These are phyloP conservation scores for Tupaia tana DNA, from an alignment of 2,113 vertebrate species.

Conservation along the genomic window DNA sequence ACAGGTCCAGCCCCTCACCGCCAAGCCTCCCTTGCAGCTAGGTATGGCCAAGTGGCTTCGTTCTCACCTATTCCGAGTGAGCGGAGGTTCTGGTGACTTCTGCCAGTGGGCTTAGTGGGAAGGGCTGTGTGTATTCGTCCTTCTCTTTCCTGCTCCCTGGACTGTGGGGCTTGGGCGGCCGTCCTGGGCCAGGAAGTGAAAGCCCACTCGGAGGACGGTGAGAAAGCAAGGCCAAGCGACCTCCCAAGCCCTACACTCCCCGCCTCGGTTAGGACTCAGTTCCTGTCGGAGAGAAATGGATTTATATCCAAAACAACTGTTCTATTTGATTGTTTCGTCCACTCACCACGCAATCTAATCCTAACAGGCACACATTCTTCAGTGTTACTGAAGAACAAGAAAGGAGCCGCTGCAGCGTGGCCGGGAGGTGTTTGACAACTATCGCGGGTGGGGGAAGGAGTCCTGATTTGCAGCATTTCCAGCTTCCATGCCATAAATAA, in stretches of 20 bases:
- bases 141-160: background rate
- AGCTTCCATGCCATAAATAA: background rate
- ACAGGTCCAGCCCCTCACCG: background rate
- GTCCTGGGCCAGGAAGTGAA: background rate
- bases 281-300: background rate
- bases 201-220: fast-evolving
- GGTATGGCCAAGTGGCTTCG: background rate
- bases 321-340: background rate
- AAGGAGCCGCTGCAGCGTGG: background rate
- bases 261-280: background rate
- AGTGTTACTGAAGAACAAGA: background rate
- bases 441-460: no score
- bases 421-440: background rate
- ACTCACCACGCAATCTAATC: background rate
- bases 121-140: background rate
- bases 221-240: background rate
- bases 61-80: background rate
- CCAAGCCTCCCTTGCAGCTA: background rate
- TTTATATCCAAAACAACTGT: background rate
- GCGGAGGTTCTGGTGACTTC: background rate
- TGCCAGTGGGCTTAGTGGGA: background rate
- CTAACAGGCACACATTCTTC: background rate
- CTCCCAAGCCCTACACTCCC: background rate
- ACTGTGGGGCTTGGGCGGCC: background rate
- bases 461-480: background rate